Base-by-base conservation (phyloP, 1,140 invertebrate species). In the Brachionus plicatilis region DNA sequence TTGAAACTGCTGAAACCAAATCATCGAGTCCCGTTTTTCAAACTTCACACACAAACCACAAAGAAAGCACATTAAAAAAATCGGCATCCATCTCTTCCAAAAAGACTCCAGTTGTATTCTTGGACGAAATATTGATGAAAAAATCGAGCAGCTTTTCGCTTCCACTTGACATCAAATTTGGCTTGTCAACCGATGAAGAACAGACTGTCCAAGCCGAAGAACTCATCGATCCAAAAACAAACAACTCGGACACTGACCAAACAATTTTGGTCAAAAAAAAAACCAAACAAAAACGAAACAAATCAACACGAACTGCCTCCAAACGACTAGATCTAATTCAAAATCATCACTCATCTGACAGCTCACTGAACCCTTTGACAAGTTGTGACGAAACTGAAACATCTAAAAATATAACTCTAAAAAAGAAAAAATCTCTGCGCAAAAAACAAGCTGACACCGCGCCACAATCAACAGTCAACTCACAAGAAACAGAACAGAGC, bases 111-210 rank as follows among this genome's bases (percentile, higher is more conserved):
- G 68, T 72, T 43, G 37, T 72, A 24, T 72, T 72, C 43, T 41
- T 72, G n/a, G 68, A 72, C 37, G 68, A 72, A 43, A 43, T 72
- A 17, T 33, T 17, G 1, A 20, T 72, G 37, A 41, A 41, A 41
- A 72, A 43, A 20, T 72, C 37, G 12, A 9, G 17, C 7, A 72
- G 37, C n/a, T 43, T 43, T 43, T 43, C 33, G 17, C 41, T 41
- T 72, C 37, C 68, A 4, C 11, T 72, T 11, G 68, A 72, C 37
- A 72, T 72, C 43, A 72, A 72, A 72, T 72, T 72, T 43, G 68
- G 68, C 41, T 20, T 72, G 41, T 43, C 68, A 0, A 43, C 33
- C 17, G 68, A 72, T 4, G 68, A 72, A 41, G 68, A 72, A 72
- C 2, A 43, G 5, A 20, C 17, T 43, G 37, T 12, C 3, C 27